Conservation (phyloP, 1,140 invertebrate genomes). For the Drosophila malerkotliana region DNA sequence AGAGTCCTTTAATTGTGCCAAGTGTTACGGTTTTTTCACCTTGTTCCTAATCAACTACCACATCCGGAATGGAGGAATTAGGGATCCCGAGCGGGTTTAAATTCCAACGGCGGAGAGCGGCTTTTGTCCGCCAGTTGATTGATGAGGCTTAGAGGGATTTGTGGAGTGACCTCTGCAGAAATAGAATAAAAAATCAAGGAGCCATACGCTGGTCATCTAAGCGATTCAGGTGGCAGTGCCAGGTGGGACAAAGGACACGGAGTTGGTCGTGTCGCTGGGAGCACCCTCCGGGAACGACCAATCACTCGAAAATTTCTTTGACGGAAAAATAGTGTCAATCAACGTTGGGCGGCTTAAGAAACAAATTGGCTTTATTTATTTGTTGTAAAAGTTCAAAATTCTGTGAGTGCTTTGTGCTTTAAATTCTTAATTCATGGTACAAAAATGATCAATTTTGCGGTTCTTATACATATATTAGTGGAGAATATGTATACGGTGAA, state of each 20-base stretch:
- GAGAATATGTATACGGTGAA: too few relatives aligned
- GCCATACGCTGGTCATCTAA: neutral
- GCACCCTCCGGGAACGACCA: neutral
- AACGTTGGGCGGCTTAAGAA: too few relatives aligned
- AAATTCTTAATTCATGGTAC: too few relatives aligned
- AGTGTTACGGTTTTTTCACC: neutral
- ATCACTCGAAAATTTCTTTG: constrained; percentile 4
- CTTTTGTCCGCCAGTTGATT: constrained; percentile 1
- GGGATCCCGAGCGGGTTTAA: neutral
- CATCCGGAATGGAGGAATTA: neutral
- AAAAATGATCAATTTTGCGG: too few relatives aligned
- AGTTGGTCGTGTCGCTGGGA: neutral
- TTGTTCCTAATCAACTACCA: neutral
- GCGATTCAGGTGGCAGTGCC: neutral
- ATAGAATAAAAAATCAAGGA: neutral
- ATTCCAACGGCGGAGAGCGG: neutral
- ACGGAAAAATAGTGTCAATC: too few relatives aligned
- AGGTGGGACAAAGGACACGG: neutral
- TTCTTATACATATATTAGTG: too few relatives aligned
- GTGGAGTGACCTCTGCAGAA: neutral
- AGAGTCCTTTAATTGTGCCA: constrained; percentile 15
- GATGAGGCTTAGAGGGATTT: neutral
- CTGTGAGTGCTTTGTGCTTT: too few relatives aligned
- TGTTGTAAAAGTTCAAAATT: too few relatives aligned
- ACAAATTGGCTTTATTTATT: too few relatives aligned